Evolutionary conservation across 1,140 invertebrate species (phyloP), one percentile per base, ranked within the genome.

Genomic region (Lepidurus apus): DNA sequence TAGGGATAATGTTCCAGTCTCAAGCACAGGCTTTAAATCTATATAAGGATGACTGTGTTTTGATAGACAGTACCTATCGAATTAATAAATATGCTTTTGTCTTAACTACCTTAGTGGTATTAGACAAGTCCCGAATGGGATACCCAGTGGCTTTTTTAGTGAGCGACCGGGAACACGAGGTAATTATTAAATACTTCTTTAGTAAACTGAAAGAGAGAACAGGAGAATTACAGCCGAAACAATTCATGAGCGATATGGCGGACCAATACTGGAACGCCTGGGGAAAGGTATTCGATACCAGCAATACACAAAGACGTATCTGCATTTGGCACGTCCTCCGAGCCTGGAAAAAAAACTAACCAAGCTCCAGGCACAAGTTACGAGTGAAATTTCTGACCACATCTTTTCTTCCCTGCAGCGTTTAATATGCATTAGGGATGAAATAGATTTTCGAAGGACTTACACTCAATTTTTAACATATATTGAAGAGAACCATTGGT

Each of bases 291-390:
- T 76, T 76, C 75, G 42, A 26, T 43, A 44, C 44, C 24, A 76
- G 24, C n/a, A 44, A 76, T 1, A 76, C 75, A 21, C 42, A 44
- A 44, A 26, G 75, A 76, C 24, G 75, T 26, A 76, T 76, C 7
- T 76, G 75, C 75, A 43, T 26, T 42, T 76, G 75, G 75, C 75
- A 26, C 34, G 75, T 76, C n/a, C 42, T 43, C 10, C 42, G 44
- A 76, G 75, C 75, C 34, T 76, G 75, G 75, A 21, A 11, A 43
- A 76, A 76, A 76, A n/a, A n/a, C n/a, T n/a, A n/a, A n/a, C n/a
- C n/a, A 24, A 76, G 42, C 75, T 76, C 24, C 42, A 76, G n/a
- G 42, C n/a, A 9, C 75, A 21, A 42, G 8, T 47, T 47, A 10
- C 45, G 17, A 9, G 45, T 47, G 45, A 47, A 47, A 17, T 47